Base-by-base conservation (phyloP, 2,797 vertebrate genomes). In the Hafferia zeledoni region DNA sequence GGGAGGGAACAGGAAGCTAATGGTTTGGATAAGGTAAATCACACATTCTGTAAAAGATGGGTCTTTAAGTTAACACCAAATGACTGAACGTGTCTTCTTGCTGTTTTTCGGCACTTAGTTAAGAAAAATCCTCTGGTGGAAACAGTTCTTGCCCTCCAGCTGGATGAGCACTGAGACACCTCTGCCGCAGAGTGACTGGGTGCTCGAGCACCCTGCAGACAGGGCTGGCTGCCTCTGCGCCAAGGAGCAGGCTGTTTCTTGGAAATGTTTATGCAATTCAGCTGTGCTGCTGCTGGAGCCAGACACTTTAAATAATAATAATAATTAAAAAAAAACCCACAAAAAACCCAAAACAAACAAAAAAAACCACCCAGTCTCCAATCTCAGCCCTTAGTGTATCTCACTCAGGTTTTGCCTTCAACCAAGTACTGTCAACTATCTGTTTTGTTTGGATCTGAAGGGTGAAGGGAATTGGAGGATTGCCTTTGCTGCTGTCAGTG, bases 221-320 rank as follows among this genome's bases (percentile, higher is more conserved):
- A 78, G 91, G 61, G 27, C 69, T 74, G 67, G n/a, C 72, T 72
- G 59, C 50, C 41, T 7, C 86, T 57, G 49, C 2, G 11, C 77
- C 93, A 92, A 83, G 63, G 59, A 95, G 47, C 86, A 77, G 43
- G 7, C 86, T 56, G 30, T 43, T 95, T 94, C 95, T 91, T 92
- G 93, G 92, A 93, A 95, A 87, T 72, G 85, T 90, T 93, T 93
- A 75, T 72, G 84, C 69, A 87, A 25, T 53, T 92, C 75, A 89
- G 20, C 49, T 44, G 30, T 35, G 37, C 65, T 90, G 65, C 84
- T 96, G 71, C 60, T 72, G 61, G 56, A 93, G 70, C 67, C 71
- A 90, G 61, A 76, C 49, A 31, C 24, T 78, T 56, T 3, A 9
- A 49, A 60, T 22, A 6, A 39, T 44, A 44, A 17, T n/a, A n/a